Evolutionary conservation across 1,140 invertebrate genomes (phyloP), one percentile per base, ranked within the genome.

Genomic region (Frieseomelitta varia): DNA sequence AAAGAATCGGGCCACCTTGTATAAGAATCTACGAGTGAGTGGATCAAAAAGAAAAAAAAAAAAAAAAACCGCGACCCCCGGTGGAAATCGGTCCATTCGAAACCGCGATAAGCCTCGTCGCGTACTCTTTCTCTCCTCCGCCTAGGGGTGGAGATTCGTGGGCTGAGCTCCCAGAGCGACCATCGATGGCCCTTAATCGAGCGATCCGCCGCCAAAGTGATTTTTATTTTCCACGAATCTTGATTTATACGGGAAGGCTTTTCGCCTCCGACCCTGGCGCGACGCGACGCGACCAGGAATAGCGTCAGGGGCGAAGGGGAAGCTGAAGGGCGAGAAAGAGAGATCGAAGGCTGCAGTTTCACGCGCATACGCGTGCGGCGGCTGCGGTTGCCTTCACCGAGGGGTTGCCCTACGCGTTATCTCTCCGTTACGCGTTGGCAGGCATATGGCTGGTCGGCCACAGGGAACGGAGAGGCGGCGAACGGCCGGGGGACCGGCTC

Each of bases 101-200:
- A 89, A 92, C 92, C 92, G 92, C 93, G 94, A 95, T 95, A 95
- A 95, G 93, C 94, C 81, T 68, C 86, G 85, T 84, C 79, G 65
- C 27, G 72, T 65, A 65, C 86, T 79, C 58, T 83, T n/a, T n/a
- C 65, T 39, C 55, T 47, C 55, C 53, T 14, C 34, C 15, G 68
- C n/a, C n/a, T 27, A 55, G 58, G 73, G 63, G 19, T 17, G 47
- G 17, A 19, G n/a, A 51, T 12, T 30, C 19, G n/a, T 21, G 65
- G 51, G 65, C 67, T 71, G 69, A 85, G 84, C 89, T 92, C 91
- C 90, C 93, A 90, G 91, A 94, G 93, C 93, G 93, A 91, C 91
- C 91, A 93, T 94, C 93, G 93, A 94, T 94, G 93, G 91, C 88
- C 93, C 92, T 92, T 94, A 93, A 95, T 94, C 94, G 94, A 93